phyloP scores from a whole-genome alignment of 2,797 vertebrate genomes.

The Esox masquinongy region DNA sequence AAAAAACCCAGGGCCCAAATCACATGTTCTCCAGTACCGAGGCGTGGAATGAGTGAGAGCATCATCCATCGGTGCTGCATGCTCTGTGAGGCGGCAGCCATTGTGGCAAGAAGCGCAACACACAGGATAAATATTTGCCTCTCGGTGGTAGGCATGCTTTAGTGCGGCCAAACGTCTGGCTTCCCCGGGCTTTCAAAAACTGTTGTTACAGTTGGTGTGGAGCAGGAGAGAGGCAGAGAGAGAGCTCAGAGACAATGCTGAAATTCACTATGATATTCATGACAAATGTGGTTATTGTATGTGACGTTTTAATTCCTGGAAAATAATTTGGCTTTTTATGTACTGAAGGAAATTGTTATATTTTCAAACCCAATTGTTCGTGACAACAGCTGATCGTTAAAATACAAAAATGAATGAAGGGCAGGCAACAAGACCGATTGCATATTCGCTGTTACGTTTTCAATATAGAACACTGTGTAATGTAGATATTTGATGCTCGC shows the following conservation, averaged over 20 bases:
- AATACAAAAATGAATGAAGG: too few species aligned
- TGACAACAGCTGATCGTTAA: too few species aligned
- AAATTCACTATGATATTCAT: background rate
- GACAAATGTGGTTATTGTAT: background rate
- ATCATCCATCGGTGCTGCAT: conserved; percentile 83
- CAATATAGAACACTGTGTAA: too few species aligned
- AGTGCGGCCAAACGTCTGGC: conserved; percentile 85
- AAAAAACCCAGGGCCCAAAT: background rate
- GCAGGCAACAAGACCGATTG: too few species aligned
- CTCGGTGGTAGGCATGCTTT: conserved; percentile 77
- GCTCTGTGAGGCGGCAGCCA: conserved; percentile 78
- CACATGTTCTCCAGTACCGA: background rate
- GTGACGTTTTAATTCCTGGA: too few species aligned
- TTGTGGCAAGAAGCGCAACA: conserved; percentile 80
- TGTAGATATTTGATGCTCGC: too few species aligned
- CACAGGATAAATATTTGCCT: conserved; percentile 90
- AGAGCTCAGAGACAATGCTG: background rate
- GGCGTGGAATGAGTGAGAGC: conserved; percentile 65
- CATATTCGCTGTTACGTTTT: too few species aligned
- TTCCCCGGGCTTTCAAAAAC: conserved; percentile 85
- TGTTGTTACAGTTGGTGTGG: conserved; percentile 85
- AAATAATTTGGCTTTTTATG: too few species aligned
- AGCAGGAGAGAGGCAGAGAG: conserved; percentile 2
- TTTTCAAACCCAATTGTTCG: too few species aligned
- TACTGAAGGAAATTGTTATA: too few species aligned